Conservation (phyloP, 2,888 invertebrate genomes). For the Dione vanillae region DNA sequence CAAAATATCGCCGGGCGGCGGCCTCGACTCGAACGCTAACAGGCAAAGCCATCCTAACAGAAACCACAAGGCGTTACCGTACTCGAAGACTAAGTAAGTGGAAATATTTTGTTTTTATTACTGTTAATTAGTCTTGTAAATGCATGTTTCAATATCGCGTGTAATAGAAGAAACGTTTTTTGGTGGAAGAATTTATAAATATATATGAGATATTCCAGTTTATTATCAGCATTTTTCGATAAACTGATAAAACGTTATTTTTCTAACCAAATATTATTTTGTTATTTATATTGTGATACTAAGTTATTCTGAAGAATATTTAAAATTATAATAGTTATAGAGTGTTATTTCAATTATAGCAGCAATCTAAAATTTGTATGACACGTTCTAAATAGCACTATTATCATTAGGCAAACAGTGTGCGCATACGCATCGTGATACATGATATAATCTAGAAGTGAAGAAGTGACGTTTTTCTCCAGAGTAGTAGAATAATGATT, state of each 20-base stretch:
- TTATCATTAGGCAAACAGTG: conserved; percentile 19
- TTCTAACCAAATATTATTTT: no score
- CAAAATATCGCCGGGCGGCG: conserved; percentile 93
- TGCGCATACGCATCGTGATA: conserved; percentile 20
- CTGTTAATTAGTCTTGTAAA: no score
- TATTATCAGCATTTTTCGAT: background rate
- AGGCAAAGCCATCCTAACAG: conserved; percentile 83
- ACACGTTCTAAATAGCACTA: conserved; percentile 5
- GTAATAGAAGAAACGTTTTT: no score
- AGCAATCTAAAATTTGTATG: background rate
- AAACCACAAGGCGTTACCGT: conserved; percentile 80
- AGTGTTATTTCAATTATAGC: conserved; percentile 2
- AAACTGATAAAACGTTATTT: conserved; percentile 10
- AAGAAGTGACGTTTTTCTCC: background rate
- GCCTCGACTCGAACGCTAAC: conserved; percentile 88
- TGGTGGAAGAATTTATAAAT: no score
- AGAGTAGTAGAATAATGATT: no score
- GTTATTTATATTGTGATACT: no score
- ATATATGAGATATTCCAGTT: background rate
- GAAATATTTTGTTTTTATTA: no score
- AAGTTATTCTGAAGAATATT: background rate
- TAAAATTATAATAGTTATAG: background rate
- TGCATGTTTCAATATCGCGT: background rate
- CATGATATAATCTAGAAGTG: conserved; percentile 21
- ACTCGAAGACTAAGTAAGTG: conserved; percentile 82